Evolutionary conservation across 2,797 vertebrate species (phyloP).

Genomic region (Psittacula derbiana): DNA sequence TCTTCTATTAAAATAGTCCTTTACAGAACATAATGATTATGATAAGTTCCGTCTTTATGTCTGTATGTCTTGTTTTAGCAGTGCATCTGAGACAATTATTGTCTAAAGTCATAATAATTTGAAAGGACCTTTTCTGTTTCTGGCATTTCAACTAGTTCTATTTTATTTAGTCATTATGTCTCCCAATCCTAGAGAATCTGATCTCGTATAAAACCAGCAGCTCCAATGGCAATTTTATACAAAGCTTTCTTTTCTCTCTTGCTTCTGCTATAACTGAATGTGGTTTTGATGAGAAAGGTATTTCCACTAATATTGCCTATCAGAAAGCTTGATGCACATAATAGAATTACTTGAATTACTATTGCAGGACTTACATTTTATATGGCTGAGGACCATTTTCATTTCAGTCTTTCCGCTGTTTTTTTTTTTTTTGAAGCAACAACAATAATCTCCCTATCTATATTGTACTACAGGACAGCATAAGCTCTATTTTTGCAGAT

Average conservation of each 20-base stretch:
- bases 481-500: not conserved
- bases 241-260: not conserved
- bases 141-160: not conserved
- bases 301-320: not conserved
- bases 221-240: not conserved
- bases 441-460: not conserved
- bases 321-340: not conserved
- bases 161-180: conserved; percentile 23
- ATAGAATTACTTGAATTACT: not conserved
- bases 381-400: not conserved
- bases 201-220: not conserved
- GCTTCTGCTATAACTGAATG: not conserved
- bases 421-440: not conserved
- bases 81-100: not conserved
- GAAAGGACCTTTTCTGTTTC: not conserved
- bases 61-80: not conserved
- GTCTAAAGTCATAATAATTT: not conserved
- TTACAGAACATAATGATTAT: not conserved
- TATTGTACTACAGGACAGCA: not conserved
- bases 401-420: not conserved
- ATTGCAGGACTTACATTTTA: not conserved
- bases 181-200: not conserved
- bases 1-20: not conserved
- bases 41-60: not conserved
- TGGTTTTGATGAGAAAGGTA: conserved; percentile 4